Percentiles rank a stretch among this genome's conserved stretches.
These are phyloP conservation scores for Sesamia inferens DNA, from an alignment of 2,888 invertebrate genomes.

Conservation along the genomic window DNA sequence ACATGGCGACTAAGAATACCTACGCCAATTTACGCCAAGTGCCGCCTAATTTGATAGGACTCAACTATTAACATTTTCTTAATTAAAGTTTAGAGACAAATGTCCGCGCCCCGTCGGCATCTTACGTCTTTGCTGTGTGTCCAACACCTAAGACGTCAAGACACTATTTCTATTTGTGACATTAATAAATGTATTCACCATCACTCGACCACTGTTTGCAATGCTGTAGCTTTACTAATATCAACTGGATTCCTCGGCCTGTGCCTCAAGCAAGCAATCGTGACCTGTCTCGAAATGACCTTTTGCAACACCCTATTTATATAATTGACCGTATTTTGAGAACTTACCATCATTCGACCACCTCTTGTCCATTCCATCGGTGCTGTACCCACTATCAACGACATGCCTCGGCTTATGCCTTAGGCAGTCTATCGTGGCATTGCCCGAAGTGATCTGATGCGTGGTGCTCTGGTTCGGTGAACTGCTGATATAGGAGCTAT, in stretches of 20 bases:
- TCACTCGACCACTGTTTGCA: slow-evolving; percentile 90
- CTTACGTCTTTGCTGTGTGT: no score
- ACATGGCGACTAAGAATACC: no score
- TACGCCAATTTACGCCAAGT: no score
- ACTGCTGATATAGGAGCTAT: slow-evolving; percentile 82
- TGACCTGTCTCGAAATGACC: slow-evolving; percentile 81
- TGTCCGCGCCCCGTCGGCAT: no score
- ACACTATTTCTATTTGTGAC: neutral
- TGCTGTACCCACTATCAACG: slow-evolving; percentile 97
- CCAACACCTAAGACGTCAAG: no score
- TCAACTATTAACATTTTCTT: no score
- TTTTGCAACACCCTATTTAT: neutral
- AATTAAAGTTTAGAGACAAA: no score
- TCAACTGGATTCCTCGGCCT: slow-evolving; percentile 93
- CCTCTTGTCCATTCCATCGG: slow-evolving; percentile 95
- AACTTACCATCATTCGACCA: slow-evolving; percentile 95
- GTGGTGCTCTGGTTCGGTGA: slow-evolving; percentile 74
- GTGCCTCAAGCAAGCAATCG: slow-evolving; percentile 85
- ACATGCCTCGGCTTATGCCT: slow-evolving; percentile 91
- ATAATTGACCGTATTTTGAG: slow-evolving; percentile 28
- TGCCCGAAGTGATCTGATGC: slow-evolving; percentile 85
- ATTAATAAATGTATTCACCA: neutral
- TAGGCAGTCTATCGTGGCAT: slow-evolving; percentile 87
- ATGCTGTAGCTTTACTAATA: slow-evolving; percentile 94
- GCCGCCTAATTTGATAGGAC: no score